Evolutionary conservation across 2,888 invertebrate genomes (phyloP).

Genomic region (Eupsilia transversa): DNA sequence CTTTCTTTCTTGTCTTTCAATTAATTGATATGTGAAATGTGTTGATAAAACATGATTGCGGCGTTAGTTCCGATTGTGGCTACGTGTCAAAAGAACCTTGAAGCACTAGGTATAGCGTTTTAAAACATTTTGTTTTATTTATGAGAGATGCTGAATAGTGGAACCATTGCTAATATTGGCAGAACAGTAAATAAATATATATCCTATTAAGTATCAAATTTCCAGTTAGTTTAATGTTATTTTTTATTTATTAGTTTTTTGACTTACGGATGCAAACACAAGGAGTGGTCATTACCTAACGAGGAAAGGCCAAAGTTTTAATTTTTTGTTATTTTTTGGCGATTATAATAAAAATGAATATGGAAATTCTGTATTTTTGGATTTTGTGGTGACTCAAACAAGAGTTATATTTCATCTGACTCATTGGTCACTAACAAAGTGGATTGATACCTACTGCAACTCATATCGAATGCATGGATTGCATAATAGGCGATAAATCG

Average conservation of each 20-base stretch:
- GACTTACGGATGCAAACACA: neutral
- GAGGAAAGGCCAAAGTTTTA: conserved; percentile 19
- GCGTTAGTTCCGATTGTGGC: no score
- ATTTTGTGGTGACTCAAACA: conserved; percentile 22
- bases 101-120: no score
- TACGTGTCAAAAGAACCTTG: no score
- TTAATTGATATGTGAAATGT: no score
- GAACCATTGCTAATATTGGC: neutral
- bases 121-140: neutral
- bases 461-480: conserved; percentile 24
- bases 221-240: no score
- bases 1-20: no score
- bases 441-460: conserved; percentile 25
- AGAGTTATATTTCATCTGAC: neutral
- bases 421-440: conserved; percentile 23
- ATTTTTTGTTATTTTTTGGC: conserved; percentile 10
- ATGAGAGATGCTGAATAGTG: neutral
- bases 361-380: conserved; percentile 9
- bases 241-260: neutral
- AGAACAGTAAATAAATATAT: no score
- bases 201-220: no score
- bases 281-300: neutral
- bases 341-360: neutral
- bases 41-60: no score
- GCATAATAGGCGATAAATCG: neutral